These are phyloP conservation scores for Idris sp. DNA, from an alignment of 1,140 invertebrate species.

Conservation along the genomic window DNA sequence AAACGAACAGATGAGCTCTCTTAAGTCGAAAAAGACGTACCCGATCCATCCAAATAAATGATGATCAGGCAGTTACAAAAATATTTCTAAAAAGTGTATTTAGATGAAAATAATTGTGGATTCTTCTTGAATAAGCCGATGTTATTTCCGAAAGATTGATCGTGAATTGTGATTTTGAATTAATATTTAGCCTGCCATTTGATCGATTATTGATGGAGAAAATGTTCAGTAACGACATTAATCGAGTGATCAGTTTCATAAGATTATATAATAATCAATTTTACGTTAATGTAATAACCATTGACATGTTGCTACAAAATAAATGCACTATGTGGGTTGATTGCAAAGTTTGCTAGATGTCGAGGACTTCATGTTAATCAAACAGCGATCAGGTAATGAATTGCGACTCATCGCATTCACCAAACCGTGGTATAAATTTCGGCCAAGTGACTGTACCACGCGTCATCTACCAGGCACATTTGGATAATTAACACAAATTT, in stretches of 20 bases:
- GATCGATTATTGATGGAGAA: slow-evolving; percentile 33
- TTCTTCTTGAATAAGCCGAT: no score
- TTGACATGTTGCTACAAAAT: slow-evolving; percentile 16
- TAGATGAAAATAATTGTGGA: no score
- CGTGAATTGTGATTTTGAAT: slow-evolving; percentile 10
- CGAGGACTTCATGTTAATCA: slow-evolving; percentile 30
- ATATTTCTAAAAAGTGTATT: no score
- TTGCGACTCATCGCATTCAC: slow-evolving; percentile 13
- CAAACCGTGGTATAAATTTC: slow-evolving; percentile 8
- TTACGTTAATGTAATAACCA: slow-evolving; percentile 22
- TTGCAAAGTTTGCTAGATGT: slow-evolving; percentile 22
- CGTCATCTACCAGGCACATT: slow-evolving; percentile 3
- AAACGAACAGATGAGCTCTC: slow-evolving; percentile 72
- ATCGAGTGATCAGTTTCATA: slow-evolving; percentile 30
- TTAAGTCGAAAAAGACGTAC: no score
- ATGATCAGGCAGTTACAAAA: no score
- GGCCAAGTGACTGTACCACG: not conserved
- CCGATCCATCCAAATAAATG: no score
- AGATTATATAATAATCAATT: slow-evolving; percentile 45
- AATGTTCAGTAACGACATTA: slow-evolving; percentile 33
- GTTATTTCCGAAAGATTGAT: slow-evolving; percentile 29
- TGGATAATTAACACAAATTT: slow-evolving; percentile 24
- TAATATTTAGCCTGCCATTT: slow-evolving; percentile 15
- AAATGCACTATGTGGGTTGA: slow-evolving; percentile 8
- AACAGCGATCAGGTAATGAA: slow-evolving; percentile 40